Base-by-base conservation (phyloP, 1,140 invertebrate species). In the Drosophila teissieri region DNA sequence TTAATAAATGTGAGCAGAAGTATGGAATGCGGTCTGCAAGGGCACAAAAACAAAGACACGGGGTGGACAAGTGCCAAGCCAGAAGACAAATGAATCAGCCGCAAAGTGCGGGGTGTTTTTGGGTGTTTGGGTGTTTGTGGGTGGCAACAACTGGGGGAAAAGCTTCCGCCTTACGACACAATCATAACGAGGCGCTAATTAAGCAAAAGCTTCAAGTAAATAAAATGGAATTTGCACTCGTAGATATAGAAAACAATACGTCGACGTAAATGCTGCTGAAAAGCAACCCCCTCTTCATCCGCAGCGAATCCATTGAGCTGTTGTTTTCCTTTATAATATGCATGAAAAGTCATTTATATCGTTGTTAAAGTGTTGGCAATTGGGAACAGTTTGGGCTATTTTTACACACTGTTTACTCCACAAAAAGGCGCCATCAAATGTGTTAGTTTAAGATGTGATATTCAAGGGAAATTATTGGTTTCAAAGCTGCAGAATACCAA, bases 221-320 rank as follows among this genome's bases (percentile, higher is more conserved):
- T 86, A 81, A 85, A 84, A 61, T 77, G 72, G 82, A 84, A 86
- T 86, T 86, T 84, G 82, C 67, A 73, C 77, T 78, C 46, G 49
- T 24, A 73, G 49, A 73, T 77, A 53, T 48, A 69, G 52, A 58
- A 58, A 42, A 44, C 34, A 46, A 27, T 15, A 48, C 8, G 36
- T 14, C 24, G 36, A 57, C 37, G 62, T 15, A 36, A 44, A 74
- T 62, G 27, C 54, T 36, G 48, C 12, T 37, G 5, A 14, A 7
- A 19, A 6, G n/a, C n/a, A n/a, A n/a, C n/a, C n/a, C n/a, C 6
- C 2, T 3, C 15, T 34, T 39, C 45, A 1, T 14, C 1, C 19
- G n/a, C 12, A 37, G 14, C 14, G 22, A 40, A 36, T 36, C 19
- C 15, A 22, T 11, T 58, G 12, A 22, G 17, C n/a, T 42, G 31